A percentile compares a stretch with the other conserved stretches of the same genome.
phyloP scores from a whole-genome alignment of 2,113 vertebrate species.

The Uria aalge region DNA sequence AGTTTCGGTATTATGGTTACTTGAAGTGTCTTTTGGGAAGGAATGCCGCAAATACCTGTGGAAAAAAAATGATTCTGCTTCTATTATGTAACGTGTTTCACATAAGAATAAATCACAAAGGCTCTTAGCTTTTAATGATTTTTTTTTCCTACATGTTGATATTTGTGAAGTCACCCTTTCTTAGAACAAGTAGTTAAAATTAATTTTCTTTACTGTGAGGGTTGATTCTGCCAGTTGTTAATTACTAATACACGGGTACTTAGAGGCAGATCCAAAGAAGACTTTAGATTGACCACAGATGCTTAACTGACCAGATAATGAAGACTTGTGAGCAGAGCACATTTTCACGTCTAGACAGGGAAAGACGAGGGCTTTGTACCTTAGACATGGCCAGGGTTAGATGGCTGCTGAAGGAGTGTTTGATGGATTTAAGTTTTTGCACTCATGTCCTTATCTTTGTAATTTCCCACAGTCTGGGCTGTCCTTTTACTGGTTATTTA shows the following conservation, averaged over 20 bases:
- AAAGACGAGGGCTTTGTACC: neutral
- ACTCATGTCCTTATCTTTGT: neutral
- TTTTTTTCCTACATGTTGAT: neutral
- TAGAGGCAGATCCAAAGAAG: neutral
- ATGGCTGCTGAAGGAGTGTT: neutral
- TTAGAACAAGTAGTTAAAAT: neutral
- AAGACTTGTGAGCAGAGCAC: neutral
- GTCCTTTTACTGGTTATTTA: neutral
- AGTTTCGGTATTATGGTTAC: neutral
- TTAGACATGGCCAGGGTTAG: neutral
- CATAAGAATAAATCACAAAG: neutral
- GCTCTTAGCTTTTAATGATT: neutral
- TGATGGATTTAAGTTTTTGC: neutral
- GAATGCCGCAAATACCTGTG: neutral
- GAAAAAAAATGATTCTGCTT: neutral
- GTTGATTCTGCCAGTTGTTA: neutral
- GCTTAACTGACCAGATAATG: neutral
- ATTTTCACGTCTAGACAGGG: neutral
- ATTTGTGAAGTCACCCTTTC: neutral
- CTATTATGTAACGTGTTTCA: neutral
- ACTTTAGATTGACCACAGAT: neutral
- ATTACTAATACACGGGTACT: accelerated
- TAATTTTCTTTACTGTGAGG: neutral
- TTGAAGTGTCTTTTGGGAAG: neutral
- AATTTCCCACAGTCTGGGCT: neutral